Base-by-base conservation (phyloP, 2,888 invertebrate species). In the Dryocosmus kuriphilus region DNA sequence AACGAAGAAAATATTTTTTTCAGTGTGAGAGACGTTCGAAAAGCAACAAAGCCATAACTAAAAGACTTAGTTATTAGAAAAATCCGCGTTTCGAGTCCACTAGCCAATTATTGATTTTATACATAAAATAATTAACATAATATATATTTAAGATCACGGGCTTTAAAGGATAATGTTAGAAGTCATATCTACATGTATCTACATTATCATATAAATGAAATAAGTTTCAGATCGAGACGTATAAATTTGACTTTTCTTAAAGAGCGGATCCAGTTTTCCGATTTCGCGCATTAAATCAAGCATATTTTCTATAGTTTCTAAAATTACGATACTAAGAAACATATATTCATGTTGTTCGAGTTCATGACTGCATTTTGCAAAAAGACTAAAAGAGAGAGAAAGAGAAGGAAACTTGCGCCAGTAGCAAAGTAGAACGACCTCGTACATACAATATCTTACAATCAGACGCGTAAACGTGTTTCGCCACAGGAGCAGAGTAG, bases 371-470 rank as follows among this genome's bases (percentile, higher is more conserved):
- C 51, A 71, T 51, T 51, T 71, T 32, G 55, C 11, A 71, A 71
- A 71, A 51, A 30, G n/a, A 30, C 30, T 51, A 51, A 51, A n/a
- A n/a, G n/a, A 71, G 32, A 30, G n/a, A 30, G 51, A 71, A 51
- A 51, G 22, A 30, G 1, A 32, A 30, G 1, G 22, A 71, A 71
- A 55, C 30, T 71, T 71, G 71, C 71, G 14, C 51, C 51, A 71
- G 71, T 71, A 71, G 71, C 71, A 71, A 55, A 71, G 71, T 71
- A 71, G 71, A 71, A 71, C 71, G 71, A 71, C 71, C 71, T 32
- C 71, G 51, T 71, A 71, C 46, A 51, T 71, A 71, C 67, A 71
- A 71, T 71, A 71, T 71, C 51, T 71, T 71, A 71, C 71, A 71
- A 71, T 71, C 71, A 71, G 71, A 71, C 51, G 71, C 71, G 51